A percentile compares a stretch with the other conserved stretches of the same genome.
These are phyloP conservation scores for Drosophila eohydei DNA, from an alignment of 2,888 invertebrate genomes.

Conservation along the genomic window DNA sequence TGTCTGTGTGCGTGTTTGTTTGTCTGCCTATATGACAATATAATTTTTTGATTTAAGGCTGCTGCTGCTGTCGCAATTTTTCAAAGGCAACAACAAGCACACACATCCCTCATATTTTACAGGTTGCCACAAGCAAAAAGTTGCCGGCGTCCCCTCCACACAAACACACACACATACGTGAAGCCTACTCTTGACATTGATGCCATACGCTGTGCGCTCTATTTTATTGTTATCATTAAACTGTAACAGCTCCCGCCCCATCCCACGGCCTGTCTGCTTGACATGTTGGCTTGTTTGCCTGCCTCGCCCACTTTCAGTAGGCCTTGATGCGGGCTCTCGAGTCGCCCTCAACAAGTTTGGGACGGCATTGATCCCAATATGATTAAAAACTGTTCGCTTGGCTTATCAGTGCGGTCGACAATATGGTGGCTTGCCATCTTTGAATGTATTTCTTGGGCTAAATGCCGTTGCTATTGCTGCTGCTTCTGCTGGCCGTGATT, in stretches of 20 bases:
- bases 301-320: constrained; percentile 22
- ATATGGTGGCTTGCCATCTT: constrained; percentile 35
- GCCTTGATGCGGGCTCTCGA: constrained; percentile 52
- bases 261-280: constrained; percentile 17
- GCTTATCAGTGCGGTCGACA: constrained; percentile 59
- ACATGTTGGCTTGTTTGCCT: constrained; percentile 56
- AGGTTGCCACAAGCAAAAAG: constrained; percentile 55
- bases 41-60: constrained; percentile 80
- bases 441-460: not conserved
- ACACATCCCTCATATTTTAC: constrained; percentile 55
- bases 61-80: constrained; percentile 71
- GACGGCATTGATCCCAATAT: constrained; percentile 70
- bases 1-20: constrained; percentile 39
- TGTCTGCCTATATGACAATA: constrained; percentile 75
- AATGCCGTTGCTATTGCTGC: not conserved
- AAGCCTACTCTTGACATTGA: constrained; percentile 70
- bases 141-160: constrained; percentile 54
- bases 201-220: constrained; percentile 66
- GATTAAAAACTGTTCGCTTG: constrained; percentile 73
- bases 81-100: constrained; percentile 55
- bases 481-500: constrained; percentile 65
- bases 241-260: constrained; percentile 60
- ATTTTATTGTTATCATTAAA: constrained; percentile 82
- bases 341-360: constrained; percentile 72
- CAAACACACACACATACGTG: constrained; percentile 17